Base-by-base conservation (phyloP, 1,140 invertebrate species). In the Leptopilina boulardi region DNA sequence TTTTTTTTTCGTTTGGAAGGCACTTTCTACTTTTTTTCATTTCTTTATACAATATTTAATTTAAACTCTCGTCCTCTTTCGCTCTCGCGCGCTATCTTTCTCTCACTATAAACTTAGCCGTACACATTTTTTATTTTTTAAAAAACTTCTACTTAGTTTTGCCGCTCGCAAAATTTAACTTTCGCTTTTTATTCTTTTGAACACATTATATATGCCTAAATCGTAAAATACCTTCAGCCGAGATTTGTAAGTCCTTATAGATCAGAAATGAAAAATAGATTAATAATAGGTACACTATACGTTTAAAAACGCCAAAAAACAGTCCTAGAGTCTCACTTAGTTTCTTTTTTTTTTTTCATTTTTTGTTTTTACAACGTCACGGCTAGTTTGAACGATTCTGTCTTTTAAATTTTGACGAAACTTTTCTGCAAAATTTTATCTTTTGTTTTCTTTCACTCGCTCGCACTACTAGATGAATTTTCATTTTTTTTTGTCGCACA, bases 21-120 rank as follows among this genome's bases (percentile, higher is more conserved):
- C 90, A 91, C 90, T 91, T 91, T 89, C 90, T 91, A 91, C 90
- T 91, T 91, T 90, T 87, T 90, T 84, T 87, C 80, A 84, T 88
- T 87, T 84, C 84, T 87, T 89, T 88, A 88, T 89, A 89, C 86
- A 89, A 85, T 89, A 88, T 87, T 87, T 89, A 87, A 87, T 86
- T 89, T 88, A 83, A 88, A 81, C 47, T 51, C 47, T 51, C 47
- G 47, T 82, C 74, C 83, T 72, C 71, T 77, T 79, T 84, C 84
- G 71, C 82, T 70, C 77, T 30, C 70, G 71, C 84, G 72, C 76
- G 76, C 79, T 82, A 75, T 74, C 77, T 59, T 72, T 76, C 76
- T 76, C 47, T 82, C 74, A 70, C 77, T 74, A 76, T 66, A 81
- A 34, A 84, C 81, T 84, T 80, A 56, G 78, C 71, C 77, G 76